Percentiles rank a stretch among this genome's conserved stretches.
phyloP scores from a whole-genome alignment of 2,113 vertebrate genomes.

The Anolis sagrei region DNA sequence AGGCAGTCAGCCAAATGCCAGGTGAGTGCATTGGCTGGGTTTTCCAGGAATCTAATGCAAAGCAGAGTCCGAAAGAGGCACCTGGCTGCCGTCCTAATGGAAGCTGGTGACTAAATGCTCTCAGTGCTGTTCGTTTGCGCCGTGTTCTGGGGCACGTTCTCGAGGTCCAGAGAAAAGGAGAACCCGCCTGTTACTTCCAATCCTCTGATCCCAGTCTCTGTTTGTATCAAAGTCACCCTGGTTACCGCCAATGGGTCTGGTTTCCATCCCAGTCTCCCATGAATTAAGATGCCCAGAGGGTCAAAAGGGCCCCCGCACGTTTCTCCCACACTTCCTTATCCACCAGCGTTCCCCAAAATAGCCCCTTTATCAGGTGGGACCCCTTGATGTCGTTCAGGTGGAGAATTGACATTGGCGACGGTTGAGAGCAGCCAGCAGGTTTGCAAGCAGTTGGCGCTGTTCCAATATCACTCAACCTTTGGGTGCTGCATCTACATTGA shows the following conservation, averaged over 20 bases:
- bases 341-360: not conserved
- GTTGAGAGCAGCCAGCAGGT: too few relatives aligned
- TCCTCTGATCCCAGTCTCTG: slow-evolving; percentile 10
- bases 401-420: too few relatives aligned
- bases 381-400: not conserved
- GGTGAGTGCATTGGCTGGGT: slow-evolving; percentile 13
- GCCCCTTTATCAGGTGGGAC: not conserved
- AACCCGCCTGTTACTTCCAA: slow-evolving; percentile 38
- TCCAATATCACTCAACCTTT: too few relatives aligned
- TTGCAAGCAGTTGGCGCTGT: too few relatives aligned
- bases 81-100: slow-evolving; percentile 10
- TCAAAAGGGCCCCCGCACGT: slow-evolving; percentile 19
- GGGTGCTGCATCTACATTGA: too few relatives aligned
- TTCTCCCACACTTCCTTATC: not conserved
- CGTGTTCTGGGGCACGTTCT: slow-evolving; percentile 11
- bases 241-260: slow-evolving; percentile 30
- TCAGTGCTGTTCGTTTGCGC: too few relatives aligned
- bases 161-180: slow-evolving; percentile 46
- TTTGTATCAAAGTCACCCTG: slow-evolving; percentile 49
- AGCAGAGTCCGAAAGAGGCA: not conserved
- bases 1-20: slow-evolving; percentile 39
- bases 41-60: slow-evolving; percentile 12
- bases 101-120: not conserved
- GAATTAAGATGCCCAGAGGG: not conserved
- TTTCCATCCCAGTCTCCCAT: slow-evolving; percentile 17